phyloP scores from a whole-genome alignment of 2,888 invertebrate genomes.

The Metallyticus violacea region DNA sequence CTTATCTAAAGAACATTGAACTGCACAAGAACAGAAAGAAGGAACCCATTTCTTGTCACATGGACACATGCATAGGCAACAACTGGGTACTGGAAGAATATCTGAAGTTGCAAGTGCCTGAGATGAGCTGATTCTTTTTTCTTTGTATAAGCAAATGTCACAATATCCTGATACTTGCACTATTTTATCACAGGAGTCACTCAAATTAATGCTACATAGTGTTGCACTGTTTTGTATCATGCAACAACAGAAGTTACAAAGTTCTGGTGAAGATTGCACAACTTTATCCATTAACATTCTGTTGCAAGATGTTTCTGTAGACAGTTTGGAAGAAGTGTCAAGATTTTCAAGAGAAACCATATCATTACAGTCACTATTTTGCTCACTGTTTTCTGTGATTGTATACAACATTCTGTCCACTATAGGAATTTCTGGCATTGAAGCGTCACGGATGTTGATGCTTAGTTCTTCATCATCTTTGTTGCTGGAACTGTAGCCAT shows the following conservation, averaged over 20 bases:
- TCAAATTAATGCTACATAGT: background rate
- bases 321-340: background rate
- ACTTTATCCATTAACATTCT: background rate
- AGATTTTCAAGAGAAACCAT: background rate
- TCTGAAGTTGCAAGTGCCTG: background rate
- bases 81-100: background rate
- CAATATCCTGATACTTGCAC: background rate
- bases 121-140: background rate
- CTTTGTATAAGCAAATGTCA: background rate
- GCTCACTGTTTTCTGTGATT: constrained; percentile 5
- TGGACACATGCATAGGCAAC: background rate
- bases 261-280: background rate
- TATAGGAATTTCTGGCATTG: background rate
- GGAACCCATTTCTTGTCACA: background rate
- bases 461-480: background rate
- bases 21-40: background rate
- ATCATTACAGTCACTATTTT: constrained; percentile 3
- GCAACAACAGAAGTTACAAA: background rate
- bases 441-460: background rate
- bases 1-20: background rate
- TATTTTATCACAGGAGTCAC: background rate
- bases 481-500: background rate
- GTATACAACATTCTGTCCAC: background rate
- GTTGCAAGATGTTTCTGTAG: background rate
- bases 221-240: background rate